These are phyloP conservation scores for Manduca sexta DNA, from an alignment of 1,140 invertebrate genomes.

Conservation along the genomic window DNA sequence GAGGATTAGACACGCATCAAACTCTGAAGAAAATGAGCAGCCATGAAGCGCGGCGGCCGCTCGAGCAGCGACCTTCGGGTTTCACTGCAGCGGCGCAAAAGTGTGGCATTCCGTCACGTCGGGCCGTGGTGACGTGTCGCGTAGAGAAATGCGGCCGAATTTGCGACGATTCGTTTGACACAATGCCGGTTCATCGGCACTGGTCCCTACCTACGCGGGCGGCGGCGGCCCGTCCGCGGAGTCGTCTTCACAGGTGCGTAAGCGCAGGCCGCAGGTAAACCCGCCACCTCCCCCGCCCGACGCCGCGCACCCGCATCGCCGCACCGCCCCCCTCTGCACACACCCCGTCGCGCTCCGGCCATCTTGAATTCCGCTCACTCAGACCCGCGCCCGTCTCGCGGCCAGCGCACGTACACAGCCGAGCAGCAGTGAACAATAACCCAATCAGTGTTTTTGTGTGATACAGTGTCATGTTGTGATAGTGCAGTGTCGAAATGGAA, in stretches of 20 bases:
- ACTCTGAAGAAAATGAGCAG: slow-evolving; percentile 24
- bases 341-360: slow-evolving; percentile 32
- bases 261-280: slow-evolving; percentile 65
- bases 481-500: slow-evolving; percentile 72
- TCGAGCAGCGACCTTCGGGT: slow-evolving; percentile 61
- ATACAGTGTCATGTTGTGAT: slow-evolving; percentile 66
- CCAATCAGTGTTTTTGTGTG: slow-evolving; percentile 45
- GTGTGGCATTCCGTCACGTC: slow-evolving; percentile 62
- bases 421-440: slow-evolving; percentile 26
- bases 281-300: slow-evolving; percentile 19
- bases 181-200: slow-evolving; percentile 69
- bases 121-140: slow-evolving; percentile 40
- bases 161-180: slow-evolving; percentile 65
- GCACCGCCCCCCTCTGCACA: slow-evolving; percentile 20
- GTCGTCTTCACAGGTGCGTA: slow-evolving; percentile 66
- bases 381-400: slow-evolving; percentile 59
- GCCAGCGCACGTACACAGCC: slow-evolving; percentile 41
- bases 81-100: slow-evolving; percentile 54
- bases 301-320: slow-evolving; percentile 16
- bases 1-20: slow-evolving; percentile 2
- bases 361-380: slow-evolving; percentile 71
- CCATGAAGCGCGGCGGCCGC: too few relatives aligned
- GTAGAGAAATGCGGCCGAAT: slow-evolving; percentile 65
- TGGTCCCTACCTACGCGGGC: slow-evolving; percentile 20
- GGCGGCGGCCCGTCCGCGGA: slow-evolving; percentile 19